Base-by-base conservation (phyloP, 2,888 invertebrate species). In the Cyaniris semiargus region DNA sequence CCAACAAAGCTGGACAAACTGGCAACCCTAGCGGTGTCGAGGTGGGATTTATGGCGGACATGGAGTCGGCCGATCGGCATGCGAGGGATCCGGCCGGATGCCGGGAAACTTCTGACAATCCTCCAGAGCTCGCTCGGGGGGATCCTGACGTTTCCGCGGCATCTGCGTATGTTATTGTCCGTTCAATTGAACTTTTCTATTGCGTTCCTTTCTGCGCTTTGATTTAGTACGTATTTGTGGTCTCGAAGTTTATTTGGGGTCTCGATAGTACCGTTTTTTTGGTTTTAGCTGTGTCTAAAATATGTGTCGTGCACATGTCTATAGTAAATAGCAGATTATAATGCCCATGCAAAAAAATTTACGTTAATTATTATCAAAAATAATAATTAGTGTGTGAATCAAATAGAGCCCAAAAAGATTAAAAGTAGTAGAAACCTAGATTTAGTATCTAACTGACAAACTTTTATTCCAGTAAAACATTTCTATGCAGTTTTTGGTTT, bases 91-190 rank as follows among this genome's bases (percentile, higher is more conserved):
- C 81, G 77, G 77, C 82, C 84, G 82, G 80, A 84, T 84, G 85
- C 84, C 81, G 84, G 79, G 79, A 79, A 90, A 90, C 86, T 90
- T 90, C 82, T 86, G 89, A 90, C 90, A 89, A 85, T 84, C 86
- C 83, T 82, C 81, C 84, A 84, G 76, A 76, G 78, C 58, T 74
- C 18, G 48, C 53, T 27, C 74, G 23, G 74, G 27, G 74, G 18
- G 74, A 44, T 21, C 48, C 74, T 27, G 74, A 48, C 74, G 23
- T 74, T 74, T 74, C 74, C 74, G 74, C 74, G 48, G 27, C 74
- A 74, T 74, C 53, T 74, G 74, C 74, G 44, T 53, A 74, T 74
- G 27, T 66, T 66, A 66, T 31, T 66, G 66, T 66, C 23, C 60
- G 23, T 66, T 31, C 66, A 66, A 66, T 66, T 66, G 66, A 18